phyloP scores from a whole-genome alignment of 92 coral and sea anemone genomes.

The Phymanthus crucifer region DNA sequence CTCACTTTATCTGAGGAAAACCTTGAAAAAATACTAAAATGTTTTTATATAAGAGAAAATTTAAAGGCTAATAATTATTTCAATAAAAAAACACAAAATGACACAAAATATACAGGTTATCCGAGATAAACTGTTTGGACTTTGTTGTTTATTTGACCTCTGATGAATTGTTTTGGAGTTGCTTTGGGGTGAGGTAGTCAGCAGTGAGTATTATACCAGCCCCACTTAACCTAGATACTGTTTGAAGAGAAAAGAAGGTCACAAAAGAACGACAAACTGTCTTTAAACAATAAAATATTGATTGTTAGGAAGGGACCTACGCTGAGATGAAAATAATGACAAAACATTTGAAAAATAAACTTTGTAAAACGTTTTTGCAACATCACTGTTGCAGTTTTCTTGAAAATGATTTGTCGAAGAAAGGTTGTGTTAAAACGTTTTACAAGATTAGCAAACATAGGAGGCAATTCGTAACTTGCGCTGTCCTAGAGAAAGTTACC shows the following conservation, averaged over 20 bases:
- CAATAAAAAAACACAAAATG: neutral
- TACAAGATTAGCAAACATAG: too few species aligned
- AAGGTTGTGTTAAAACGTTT: too few species aligned
- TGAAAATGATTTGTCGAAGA: too few species aligned
- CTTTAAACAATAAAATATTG: neutral
- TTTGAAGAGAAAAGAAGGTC: constrained; percentile 6
- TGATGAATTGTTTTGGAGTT: neutral
- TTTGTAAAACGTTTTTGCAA: neutral
- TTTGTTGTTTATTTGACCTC: constrained; percentile 4
- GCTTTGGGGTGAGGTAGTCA: neutral
- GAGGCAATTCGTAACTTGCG: too few species aligned
- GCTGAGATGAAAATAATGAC: constrained; percentile 4
- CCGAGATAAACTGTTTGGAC: neutral
- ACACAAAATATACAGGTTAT: neutral
- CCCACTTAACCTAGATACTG: neutral
- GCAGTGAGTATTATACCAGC: neutral
- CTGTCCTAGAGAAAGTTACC: neutral
- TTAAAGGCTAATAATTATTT: too few species aligned
- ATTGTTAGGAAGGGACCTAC: neutral
- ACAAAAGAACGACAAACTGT: constrained; percentile 2
- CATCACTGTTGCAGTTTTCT: neutral
- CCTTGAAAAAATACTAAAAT: neutral
- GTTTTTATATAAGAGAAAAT: neutral
- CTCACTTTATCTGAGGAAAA: neutral
- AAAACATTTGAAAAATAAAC: neutral